Evolutionary conservation across 2,888 invertebrate species (phyloP).

Genomic region (Argyresthia albistria): DNA sequence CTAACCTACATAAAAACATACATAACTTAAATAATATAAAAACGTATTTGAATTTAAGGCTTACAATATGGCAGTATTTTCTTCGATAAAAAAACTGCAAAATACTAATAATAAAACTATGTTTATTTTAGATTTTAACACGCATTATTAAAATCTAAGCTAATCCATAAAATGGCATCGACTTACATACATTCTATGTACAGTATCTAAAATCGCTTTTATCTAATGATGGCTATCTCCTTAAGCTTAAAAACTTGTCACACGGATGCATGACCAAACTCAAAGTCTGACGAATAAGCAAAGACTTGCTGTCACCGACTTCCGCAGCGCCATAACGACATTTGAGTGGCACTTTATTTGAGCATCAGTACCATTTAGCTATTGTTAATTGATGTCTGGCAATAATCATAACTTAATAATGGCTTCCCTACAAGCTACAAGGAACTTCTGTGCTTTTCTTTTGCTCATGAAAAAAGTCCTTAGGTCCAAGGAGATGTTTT

Average conservation of each 20-base stretch:
- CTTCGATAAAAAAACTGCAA: not conserved
- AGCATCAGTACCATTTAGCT: too few relatives aligned
- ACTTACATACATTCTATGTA: not conserved
- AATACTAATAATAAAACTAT: not conserved
- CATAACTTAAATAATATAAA: not conserved
- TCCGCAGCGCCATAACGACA: conserved; percentile 51
- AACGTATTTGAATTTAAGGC: not conserved
- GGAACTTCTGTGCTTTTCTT: too few relatives aligned
- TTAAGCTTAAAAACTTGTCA: not conserved
- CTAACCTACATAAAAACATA: not conserved
- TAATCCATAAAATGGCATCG: not conserved
- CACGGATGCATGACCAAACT: not conserved
- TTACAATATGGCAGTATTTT: conserved; percentile 1
- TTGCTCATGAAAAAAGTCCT: too few relatives aligned
- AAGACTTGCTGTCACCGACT: conserved; percentile 90
- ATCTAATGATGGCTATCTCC: not conserved
- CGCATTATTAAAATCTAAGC: not conserved
- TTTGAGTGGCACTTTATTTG: too few relatives aligned
- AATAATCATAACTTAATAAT: too few relatives aligned
- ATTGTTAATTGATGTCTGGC: too few relatives aligned
- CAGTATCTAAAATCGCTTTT: not conserved
- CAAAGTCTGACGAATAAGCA: conserved; percentile 10
- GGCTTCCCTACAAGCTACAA: too few relatives aligned
- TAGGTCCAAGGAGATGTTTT: too few relatives aligned
- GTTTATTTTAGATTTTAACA: not conserved